Evolutionary conservation across 1,140 invertebrate genomes (phyloP).

Genomic region (Orchesella cincta): DNA sequence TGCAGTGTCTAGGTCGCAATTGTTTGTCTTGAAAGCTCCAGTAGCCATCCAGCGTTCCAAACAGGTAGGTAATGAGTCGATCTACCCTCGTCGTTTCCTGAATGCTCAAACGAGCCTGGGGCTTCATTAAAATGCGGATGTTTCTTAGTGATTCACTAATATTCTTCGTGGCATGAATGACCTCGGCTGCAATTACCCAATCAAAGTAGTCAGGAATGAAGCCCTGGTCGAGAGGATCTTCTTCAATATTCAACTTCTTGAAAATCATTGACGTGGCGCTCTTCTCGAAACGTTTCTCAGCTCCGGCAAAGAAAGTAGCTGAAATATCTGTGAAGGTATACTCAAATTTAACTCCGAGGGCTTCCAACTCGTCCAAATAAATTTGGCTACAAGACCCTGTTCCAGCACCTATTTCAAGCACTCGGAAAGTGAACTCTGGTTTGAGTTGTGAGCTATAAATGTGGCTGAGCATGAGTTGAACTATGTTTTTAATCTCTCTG

Average conservation of each 20-base stretch:
- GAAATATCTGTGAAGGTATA: too few species aligned
- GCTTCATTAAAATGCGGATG: conserved; percentile 12
- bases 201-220: conserved; percentile 34
- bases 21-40: conserved; percentile 42
- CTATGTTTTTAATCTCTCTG: too few species aligned
- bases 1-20: neutral
- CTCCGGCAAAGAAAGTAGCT: too few species aligned
- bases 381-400: too few species aligned
- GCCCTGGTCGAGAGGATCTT: conserved; percentile 39
- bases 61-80: neutral
- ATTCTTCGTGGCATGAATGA: conserved; percentile 40
- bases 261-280: too few species aligned
- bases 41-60: conserved; percentile 41
- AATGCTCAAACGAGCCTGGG: conserved; percentile 1
- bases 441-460: too few species aligned
- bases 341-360: too few species aligned
- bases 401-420: too few species aligned
- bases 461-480: too few species aligned
- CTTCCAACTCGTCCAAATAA: too few species aligned
- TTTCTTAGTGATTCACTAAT: conserved; percentile 19
- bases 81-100: neutral
- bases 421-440: too few species aligned
- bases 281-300: too few species aligned
- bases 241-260: conserved; percentile 41
- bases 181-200: conserved; percentile 24